phyloP scores from a whole-genome alignment of 2,113 vertebrate genomes.

The Hiodon tergisus region DNA sequence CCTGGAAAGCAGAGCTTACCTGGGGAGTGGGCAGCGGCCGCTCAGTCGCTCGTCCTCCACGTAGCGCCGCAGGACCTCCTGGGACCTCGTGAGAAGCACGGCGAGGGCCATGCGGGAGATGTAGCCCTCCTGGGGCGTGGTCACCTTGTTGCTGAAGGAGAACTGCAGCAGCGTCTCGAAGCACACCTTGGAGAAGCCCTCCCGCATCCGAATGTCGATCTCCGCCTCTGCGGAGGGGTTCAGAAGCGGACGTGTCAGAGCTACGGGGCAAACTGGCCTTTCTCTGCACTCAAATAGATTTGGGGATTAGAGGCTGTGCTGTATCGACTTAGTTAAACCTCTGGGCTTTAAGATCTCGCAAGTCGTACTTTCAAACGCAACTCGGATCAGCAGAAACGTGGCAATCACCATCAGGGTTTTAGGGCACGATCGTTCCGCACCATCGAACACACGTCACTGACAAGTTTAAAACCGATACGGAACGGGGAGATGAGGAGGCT shows the following conservation, averaged over 20 bases:
- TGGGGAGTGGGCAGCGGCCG: constrained; percentile 91
- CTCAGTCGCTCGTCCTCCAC: constrained; percentile 93
- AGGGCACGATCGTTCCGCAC: too few species aligned
- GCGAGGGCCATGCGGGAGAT: constrained; percentile 97
- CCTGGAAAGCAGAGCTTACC: constrained; percentile 54
- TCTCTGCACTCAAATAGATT: too few species aligned
- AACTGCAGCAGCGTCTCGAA: constrained; percentile 97
- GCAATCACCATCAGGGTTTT: too few species aligned
- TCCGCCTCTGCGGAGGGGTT: constrained; percentile 76
- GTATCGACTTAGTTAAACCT: too few species aligned
- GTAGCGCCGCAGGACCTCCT: constrained; percentile 87
- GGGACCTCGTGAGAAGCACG: constrained; percentile 88
- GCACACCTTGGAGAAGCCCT: constrained; percentile 98
- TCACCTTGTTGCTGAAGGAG: constrained; percentile 97
- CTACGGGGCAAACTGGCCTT: too few species aligned
- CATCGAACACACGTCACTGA: too few species aligned
- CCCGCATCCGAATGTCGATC: constrained; percentile 92
- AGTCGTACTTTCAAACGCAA: too few species aligned
- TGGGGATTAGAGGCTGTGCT: too few species aligned
- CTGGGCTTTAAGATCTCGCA: too few species aligned
- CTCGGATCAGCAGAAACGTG: too few species aligned
- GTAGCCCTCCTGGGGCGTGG: constrained; percentile 95
- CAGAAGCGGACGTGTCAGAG: too few species aligned
- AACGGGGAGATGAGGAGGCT: not conserved
- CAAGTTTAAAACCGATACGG: too few species aligned